Conservation (phyloP, 2,888 invertebrate species). For the Anodontia alba region DNA sequence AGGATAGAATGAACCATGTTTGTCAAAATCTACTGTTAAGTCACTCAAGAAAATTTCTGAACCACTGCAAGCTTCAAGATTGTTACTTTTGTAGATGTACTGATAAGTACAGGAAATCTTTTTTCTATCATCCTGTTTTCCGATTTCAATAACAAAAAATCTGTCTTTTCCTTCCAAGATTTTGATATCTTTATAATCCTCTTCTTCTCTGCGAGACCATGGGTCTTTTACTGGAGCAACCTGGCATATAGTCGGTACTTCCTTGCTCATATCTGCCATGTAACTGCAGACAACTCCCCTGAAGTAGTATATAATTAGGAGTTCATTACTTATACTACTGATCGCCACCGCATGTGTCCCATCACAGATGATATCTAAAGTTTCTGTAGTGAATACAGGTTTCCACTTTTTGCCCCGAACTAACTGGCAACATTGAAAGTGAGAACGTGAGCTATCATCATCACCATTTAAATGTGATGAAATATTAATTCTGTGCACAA, state of each 20-base stretch:
- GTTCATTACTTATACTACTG: neutral
- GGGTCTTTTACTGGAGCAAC: neutral
- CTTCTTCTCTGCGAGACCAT: neutral
- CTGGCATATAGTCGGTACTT: neutral
- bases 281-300: neutral
- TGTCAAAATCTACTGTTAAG: neutral
- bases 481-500: neutral
- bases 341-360: neutral
- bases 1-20: neutral
- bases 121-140: neutral
- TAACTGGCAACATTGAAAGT: neutral
- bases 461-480: neutral
- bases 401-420: neutral
- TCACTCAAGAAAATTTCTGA: neutral
- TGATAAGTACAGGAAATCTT: neutral
- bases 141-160: neutral
- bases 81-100: neutral
- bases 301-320: neutral
- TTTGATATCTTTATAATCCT: neutral
- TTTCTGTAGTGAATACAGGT: neutral
- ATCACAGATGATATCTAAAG: neutral
- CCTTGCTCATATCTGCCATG: neutral
- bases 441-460: neutral
- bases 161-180: neutral
- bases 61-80: neutral